A percentile compares a stretch with the other conserved stretches of the same genome.
phyloP scores from a whole-genome alignment of 2,888 invertebrate species.

The Hirtodrosophila alboralis region DNA sequence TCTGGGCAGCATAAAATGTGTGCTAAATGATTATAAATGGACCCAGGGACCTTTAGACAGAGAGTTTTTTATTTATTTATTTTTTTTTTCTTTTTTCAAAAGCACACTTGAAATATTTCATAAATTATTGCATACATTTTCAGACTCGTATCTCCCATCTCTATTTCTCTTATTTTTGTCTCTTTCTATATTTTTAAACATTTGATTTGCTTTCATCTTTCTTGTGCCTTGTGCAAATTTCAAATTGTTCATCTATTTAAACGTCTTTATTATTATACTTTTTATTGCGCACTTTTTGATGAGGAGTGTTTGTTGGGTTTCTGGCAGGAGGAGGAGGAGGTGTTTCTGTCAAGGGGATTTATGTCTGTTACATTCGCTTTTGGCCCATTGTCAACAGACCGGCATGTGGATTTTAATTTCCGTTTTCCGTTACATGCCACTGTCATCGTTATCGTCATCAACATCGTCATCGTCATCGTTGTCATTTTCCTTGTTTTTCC shows the following conservation, averaged over 20 bases:
- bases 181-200: slow-evolving; percentile 26
- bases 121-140: slow-evolving; percentile 26
- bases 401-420: slow-evolving; percentile 68
- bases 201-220: slow-evolving; percentile 34
- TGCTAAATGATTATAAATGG: slow-evolving; percentile 57
- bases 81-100: no score
- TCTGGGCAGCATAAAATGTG: slow-evolving; percentile 26
- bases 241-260: slow-evolving; percentile 22
- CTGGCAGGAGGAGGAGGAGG: no score
- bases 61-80: no score
- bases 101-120: slow-evolving; percentile 28
- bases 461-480: slow-evolving; percentile 24
- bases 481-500: slow-evolving; percentile 6
- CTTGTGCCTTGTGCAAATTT: slow-evolving; percentile 23
- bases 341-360: slow-evolving; percentile 13
- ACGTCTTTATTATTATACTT: slow-evolving; percentile 31
- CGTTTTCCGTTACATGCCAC: slow-evolving; percentile 64
- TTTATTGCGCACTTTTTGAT: slow-evolving; percentile 25
- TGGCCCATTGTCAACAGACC: slow-evolving; percentile 41
- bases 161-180: not conserved
- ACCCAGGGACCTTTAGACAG: slow-evolving; percentile 3
- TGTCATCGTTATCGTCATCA: slow-evolving; percentile 57
- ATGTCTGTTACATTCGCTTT: slow-evolving; percentile 26
- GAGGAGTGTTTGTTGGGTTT: not conserved
- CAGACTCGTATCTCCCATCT: not conserved